Base-by-base conservation (phyloP, 2,888 invertebrate species). In the Hypomecis atomaria region DNA sequence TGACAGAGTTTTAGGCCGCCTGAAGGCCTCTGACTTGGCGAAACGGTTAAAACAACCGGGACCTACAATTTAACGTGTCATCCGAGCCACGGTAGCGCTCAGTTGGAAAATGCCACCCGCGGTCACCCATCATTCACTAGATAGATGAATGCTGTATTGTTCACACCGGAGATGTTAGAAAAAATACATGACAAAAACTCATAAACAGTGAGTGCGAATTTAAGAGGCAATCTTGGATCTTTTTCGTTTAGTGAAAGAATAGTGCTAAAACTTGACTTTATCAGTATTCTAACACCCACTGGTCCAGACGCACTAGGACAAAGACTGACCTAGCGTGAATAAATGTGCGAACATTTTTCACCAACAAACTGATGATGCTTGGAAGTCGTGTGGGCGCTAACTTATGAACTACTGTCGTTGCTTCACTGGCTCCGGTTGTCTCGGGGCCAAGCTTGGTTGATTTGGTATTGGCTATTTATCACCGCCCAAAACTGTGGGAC, bases 281-380 rank as follows among this genome's bases (percentile, higher is more conserved):
- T 53, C 40, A 45, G 38, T 45, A 37, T 47, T 48, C 43, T 34
- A 7, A 53, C 33, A 45, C 50, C 45, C 37, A 56, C 50, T 44
- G 45, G 50, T 23, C 37, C 50, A 44, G 50, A 7, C 38, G 11
- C 11, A 59, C 45, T 52, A 9, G 59, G 36, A 34, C 44, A 49
- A 38, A 5, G 33, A 23, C 33, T 11, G 11, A 43, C 43, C 45
- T 45, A 53, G 47, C 57, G 57, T 62, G 11, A 10, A 62, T 34
- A 47, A 50, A 62, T 62, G 62, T 8, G 13, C 38, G 9, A n/a
- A 5, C 52, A 62, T 62, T 53, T 47, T 45, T 62, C 62, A 62
- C 13, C 9, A 52, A 44, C 57, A 40, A 45, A 52, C 40, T 47
- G 52, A 47, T 53, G 52, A 8, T 33, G 36, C 36, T 10, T 8